Conservation (phyloP, 2,797 vertebrate species). For the Mormyrus proboscirostris region DNA sequence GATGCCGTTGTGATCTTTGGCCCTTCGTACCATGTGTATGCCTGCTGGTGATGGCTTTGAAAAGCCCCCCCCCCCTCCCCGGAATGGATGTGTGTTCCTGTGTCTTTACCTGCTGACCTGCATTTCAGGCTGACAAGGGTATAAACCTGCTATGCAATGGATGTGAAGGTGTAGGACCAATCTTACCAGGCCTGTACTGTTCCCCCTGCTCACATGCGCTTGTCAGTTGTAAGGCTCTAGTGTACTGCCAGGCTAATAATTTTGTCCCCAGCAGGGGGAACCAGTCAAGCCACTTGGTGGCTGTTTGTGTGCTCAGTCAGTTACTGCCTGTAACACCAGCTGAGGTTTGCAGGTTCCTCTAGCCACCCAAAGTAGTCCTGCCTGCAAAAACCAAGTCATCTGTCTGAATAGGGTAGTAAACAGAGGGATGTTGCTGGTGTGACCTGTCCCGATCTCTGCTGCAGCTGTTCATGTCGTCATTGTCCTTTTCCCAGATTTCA, state of each 20-base stretch:
- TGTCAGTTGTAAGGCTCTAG: neutral
- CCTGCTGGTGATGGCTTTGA: neutral
- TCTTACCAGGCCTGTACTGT: neutral
- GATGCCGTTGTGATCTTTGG: neutral
- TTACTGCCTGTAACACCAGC: neutral
- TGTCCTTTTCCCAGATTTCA: neutral
- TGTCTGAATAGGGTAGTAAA: neutral
- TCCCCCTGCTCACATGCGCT: neutral
- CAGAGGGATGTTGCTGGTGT: neutral
- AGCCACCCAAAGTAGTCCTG: neutral
- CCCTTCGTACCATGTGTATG: neutral
- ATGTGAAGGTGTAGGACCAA: constrained; percentile 41
- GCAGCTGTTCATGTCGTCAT: neutral
- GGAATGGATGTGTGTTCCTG: constrained; percentile 22
- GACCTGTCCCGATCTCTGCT: neutral
- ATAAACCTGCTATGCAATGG: constrained; percentile 75
- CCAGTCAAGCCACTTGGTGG: neutral
- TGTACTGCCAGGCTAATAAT: neutral
- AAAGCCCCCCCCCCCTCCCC: neutral
- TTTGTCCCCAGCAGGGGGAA: neutral
- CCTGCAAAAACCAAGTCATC: neutral
- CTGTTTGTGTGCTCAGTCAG: neutral
- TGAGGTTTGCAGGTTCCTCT: neutral
- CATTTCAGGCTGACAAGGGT: neutral
- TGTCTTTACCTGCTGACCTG: neutral